Conservation (phyloP, 2,888 invertebrate species). For the Netelia melanura region DNA sequence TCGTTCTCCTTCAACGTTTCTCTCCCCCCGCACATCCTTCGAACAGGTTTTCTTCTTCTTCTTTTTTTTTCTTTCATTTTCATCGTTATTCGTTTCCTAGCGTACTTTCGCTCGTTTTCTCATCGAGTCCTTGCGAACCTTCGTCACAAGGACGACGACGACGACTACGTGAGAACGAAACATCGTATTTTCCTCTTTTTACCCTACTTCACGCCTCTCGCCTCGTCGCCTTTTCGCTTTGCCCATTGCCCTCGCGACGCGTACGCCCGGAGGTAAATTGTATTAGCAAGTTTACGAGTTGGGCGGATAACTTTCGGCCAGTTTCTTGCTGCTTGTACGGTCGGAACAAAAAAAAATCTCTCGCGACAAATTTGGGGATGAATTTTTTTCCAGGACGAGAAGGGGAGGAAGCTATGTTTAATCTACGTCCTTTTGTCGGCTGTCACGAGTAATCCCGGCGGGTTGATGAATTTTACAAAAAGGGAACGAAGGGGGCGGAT, state of each 20-base stretch:
- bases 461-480: too few relatives aligned
- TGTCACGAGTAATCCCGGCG: neutral
- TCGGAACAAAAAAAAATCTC: neutral
- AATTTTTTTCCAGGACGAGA: neutral
- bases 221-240: conserved; percentile 48
- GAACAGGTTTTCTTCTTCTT: neutral
- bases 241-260: conserved; percentile 20
- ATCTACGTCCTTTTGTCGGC: neutral
- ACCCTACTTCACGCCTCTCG: conserved; percentile 44
- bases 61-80: conserved; percentile 14
- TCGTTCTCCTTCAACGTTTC: conserved; percentile 37
- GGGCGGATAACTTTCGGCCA: conserved; percentile 39
- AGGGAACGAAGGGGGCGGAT: too few relatives aligned
- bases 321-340: too few relatives aligned
- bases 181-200: conserved; percentile 36
- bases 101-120: conserved; percentile 47
- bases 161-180: conserved; percentile 15
- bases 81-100: neutral
- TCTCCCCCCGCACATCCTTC: conserved; percentile 9
- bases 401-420: neutral
- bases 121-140: conserved; percentile 39
- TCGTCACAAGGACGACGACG: neutral
- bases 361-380: conserved; percentile 19
- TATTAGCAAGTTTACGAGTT: conserved; percentile 67
- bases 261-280: conserved; percentile 60